These are phyloP conservation scores for Danio albolineatus DNA, from an alignment of 2,797 vertebrate genomes.

Conservation along the genomic window DNA sequence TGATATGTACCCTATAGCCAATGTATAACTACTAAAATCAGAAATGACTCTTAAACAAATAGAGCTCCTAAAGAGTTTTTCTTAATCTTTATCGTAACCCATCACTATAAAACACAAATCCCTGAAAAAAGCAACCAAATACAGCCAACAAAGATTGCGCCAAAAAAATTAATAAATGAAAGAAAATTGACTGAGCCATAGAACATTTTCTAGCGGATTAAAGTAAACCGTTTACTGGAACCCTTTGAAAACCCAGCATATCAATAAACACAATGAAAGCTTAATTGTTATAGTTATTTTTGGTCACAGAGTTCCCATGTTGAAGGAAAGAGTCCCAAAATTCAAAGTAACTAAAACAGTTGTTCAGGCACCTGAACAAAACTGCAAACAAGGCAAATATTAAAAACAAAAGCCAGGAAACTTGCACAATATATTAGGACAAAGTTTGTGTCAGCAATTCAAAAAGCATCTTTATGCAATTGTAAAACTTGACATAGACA, in stretches of 20 bases:
- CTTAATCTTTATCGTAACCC: background rate
- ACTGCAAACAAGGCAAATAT: background rate
- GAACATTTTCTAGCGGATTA: background rate
- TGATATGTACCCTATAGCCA: too few species aligned
- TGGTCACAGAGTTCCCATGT: conserved; percentile 3
- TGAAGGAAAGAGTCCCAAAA: background rate
- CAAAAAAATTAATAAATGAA: too few species aligned
- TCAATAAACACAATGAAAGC: background rate
- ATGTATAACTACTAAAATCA: background rate
- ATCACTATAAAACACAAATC: background rate
- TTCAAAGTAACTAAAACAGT: background rate
- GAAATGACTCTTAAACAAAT: background rate
- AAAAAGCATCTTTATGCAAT: background rate
- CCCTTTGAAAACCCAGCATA: background rate
- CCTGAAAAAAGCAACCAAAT: background rate
- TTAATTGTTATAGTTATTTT: conserved; percentile 8
- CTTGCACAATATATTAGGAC: too few species aligned
- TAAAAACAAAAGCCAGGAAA: background rate
- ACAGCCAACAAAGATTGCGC: background rate
- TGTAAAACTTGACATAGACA: background rate
- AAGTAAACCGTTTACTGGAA: background rate
- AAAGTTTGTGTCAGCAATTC: background rate
- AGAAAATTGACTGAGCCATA: too few species aligned
- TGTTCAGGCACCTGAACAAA: background rate
- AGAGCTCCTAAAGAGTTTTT: background rate